Percentiles rank a stretch among this genome's conserved stretches.
Conservation (phyloP, 1,140 invertebrate genomes). For the Macrosteles quadrilineatus region DNA sequence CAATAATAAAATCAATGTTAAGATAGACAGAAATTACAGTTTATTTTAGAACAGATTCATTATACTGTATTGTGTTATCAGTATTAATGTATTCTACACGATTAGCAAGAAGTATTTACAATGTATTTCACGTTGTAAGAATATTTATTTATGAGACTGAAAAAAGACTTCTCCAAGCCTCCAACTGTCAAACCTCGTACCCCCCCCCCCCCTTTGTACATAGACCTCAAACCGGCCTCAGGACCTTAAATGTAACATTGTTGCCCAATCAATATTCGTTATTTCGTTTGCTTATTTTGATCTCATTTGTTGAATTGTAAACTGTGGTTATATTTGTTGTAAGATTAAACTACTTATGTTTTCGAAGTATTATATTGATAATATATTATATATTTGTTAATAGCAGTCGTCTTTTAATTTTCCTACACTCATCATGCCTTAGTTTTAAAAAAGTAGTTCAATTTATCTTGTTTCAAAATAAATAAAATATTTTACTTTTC, state of each 20-base stretch:
- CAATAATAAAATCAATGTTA: too few species aligned
- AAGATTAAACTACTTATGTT: constrained; percentile 16
- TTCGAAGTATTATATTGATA: constrained; percentile 22
- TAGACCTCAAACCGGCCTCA: background rate
- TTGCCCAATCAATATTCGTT: background rate
- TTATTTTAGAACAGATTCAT: too few species aligned
- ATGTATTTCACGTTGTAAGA: too few species aligned
- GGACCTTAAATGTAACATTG: background rate
- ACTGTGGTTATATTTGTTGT: constrained; percentile 11
- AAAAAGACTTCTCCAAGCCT: background rate
- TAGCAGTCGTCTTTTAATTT: constrained; percentile 7
- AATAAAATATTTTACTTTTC: too few species aligned
- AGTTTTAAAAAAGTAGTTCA: too few species aligned
- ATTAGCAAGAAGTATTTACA: too few species aligned
- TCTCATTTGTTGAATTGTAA: background rate
- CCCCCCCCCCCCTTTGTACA: background rate
- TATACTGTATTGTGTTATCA: too few species aligned
- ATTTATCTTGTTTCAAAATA: too few species aligned
- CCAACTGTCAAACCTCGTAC: background rate
- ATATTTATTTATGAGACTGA: too few species aligned
- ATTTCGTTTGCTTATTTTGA: background rate
- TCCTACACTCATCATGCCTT: too few species aligned
- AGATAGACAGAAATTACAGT: too few species aligned
- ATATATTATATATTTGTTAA: constrained; percentile 26
- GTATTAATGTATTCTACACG: too few species aligned